Evolutionary conservation across 92 coral and sea anemone species (phyloP), one percentile per base, ranked within the genome.

Genomic region (Plumapathes pennacea): DNA sequence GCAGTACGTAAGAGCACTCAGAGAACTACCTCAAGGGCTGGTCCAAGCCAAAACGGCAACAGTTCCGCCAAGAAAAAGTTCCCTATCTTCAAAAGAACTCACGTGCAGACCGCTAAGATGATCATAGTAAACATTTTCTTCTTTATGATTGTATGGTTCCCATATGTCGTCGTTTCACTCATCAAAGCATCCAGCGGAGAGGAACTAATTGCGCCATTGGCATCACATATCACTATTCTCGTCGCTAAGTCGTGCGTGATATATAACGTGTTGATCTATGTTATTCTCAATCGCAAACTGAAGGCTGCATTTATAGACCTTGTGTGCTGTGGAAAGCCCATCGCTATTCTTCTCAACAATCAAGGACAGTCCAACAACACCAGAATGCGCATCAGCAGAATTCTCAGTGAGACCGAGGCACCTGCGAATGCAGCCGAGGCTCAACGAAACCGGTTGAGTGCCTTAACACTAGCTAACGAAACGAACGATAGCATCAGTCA

Each of bases 161-260:
- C 97, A 0, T 78, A 71, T 50, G 90, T 76, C 12, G 50, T 81
- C 1, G 78, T 85, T 9, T 89, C 89, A 2, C 83, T 91, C 14
- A 48, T 80, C 17, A 77, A 72, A 30, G 92, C 97, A 5, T 82
- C 81, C 14, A 67, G 79, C 46, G 89, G 91, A 4, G 62, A 76
- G 21, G 33, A 46, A 0, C 48, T 75, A 7, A 60, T 85, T 9
- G 32, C 82, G 41, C 80, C 96, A 1, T 43, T 80, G 1, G 81
- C 84, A 25, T 77, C 90, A n/a, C 90, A 91, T 59, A 43, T 91
- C 10, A 83, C 96, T 7, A 73, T 84, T n/a, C 74, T 91, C 7
- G 74, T 91, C 29, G 85, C 97, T 13, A 91, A 91, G 44, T 88
- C 97, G 37, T 91, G 97, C 84, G 97, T 91, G 55, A 81, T 91